These are phyloP conservation scores for Lithophane semibrunnea DNA, from an alignment of 2,888 invertebrate genomes.

Conservation along the genomic window DNA sequence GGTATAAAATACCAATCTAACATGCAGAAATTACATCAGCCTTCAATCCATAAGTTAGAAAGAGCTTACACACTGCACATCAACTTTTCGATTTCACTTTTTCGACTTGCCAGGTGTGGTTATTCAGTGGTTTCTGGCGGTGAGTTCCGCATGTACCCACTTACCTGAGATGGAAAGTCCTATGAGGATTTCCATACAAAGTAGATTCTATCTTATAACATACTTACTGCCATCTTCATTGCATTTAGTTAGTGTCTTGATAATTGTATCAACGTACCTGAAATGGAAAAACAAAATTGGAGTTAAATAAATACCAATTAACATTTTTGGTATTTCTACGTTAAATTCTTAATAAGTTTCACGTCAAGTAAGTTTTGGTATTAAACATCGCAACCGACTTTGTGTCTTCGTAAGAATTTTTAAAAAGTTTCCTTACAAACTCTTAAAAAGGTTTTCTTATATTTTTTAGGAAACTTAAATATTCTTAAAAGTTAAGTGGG, in stretches of 20 bases:
- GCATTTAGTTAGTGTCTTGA: neutral
- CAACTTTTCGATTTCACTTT: neutral
- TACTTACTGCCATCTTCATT: neutral
- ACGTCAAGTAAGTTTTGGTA: neutral
- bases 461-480: conserved; percentile 45
- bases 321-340: neutral
- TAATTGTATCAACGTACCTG: conserved; percentile 30
- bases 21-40: neutral
- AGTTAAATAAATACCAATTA: neutral
- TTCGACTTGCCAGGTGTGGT: no score
- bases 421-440: conserved; percentile 25
- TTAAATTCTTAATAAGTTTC: neutral
- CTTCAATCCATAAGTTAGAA: neutral
- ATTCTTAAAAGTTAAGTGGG: conserved; percentile 45
- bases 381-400: conserved; percentile 21
- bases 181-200: neutral
- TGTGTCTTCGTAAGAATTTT: conserved; percentile 18
- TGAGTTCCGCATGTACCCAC: neutral
- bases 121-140: neutral
- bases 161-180: neutral
- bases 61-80: neutral
- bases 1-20: neutral
- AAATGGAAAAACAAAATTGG: conserved; percentile 20
- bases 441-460: conserved; percentile 32
- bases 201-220: neutral